Base-by-base conservation (phyloP, 1,140 invertebrate genomes). In the Lineus longissimus region DNA sequence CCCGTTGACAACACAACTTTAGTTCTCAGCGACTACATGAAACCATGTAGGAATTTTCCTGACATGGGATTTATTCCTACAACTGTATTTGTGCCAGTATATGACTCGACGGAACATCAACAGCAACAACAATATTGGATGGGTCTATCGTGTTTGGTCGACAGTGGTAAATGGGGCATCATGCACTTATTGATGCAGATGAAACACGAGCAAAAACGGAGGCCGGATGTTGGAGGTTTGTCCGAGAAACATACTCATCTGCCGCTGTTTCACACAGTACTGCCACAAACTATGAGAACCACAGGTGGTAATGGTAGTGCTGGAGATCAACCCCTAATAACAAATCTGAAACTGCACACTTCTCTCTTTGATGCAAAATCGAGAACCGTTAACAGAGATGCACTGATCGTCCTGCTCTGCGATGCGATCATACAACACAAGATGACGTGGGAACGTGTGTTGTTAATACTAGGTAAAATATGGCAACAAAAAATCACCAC, bases 91-190 rank as follows among this genome's bases (percentile, higher is more conserved):
- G 47, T 51, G n/a, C 6, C 4, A 9, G 47, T 51, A 4, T 11
- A 43, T 43, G 40, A 43, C 47, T 23, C 6, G 19, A 51, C 47
- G 9, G n/a, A 19, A 9, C n/a, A 7, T n/a, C 6, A 6, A 19
- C 47, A 51, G n/a, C n/a, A n/a, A n/a, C 47, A 51, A 51, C 6
- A 23, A 51, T 51, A 7, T n/a, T 51, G 47, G 47, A 51, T 51
- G n/a, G 47, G 47, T 7, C n/a, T 51, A 4, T 23, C 47, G 47
- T 27, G 33, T 4, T 36, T 4, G 33, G 15, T n/a, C n/a, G n/a
- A n/a, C n/a, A n/a, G n/a, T n/a, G n/a, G n/a, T n/a, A n/a, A n/a
- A n/a, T n/a, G n/a, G n/a, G n/a, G n/a, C n/a, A n/a, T n/a, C n/a
- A n/a, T n/a, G n/a, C n/a, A n/a, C n/a, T n/a, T n/a, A n/a, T n/a